Evolutionary conservation across 92 coral and sea anemone species (phyloP), one percentile per base, ranked within the genome.

Genomic region (Siderastrea siderea): DNA sequence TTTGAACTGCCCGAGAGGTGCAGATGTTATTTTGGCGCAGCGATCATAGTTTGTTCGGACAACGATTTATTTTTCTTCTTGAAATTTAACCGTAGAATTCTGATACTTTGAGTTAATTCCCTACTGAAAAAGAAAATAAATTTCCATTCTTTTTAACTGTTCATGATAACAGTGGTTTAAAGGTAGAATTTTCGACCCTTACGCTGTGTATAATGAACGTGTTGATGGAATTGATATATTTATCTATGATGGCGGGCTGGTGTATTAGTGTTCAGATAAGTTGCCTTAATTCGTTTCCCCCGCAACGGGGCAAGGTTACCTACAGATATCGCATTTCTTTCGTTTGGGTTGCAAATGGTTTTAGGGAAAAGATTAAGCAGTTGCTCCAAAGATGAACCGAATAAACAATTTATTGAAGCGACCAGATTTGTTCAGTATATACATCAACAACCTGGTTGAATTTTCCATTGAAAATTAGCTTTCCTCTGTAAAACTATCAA

Each of bases 21-120:
- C 89, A 85, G 84, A 85, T 85, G 89, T 77, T 77, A 62, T 51
- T 69, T 45, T 75, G 77, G 83, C 61, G 80, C 57, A 45, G 65
- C 71, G 89, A 85, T 85, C 89, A 55, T 46, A 58, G 11, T 85
- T 85, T 77, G 58, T 55, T 85, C 75, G 26, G 19, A 77, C 38
- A 85, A 77, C 59, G 75, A 77, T 77, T 76, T 77, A 77, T 53
- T 55, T 4, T 63, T 68, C 77, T 17, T 74, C 19, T 67, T 54
- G 10, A 44, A 45, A 82, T 11, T 61, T 19, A n/a, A 58, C 38
- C 3, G 69, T 45, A 46, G 66, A n/a, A 70, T 70, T 17, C 38
- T 3, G 8, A 55, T 7, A 57, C 50, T n/a, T 70, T 54, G 7
- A 69, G 10, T 57, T 3, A 55, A 54, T 44, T 8, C 55, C 44